Percentiles rank a stretch among this genome's conserved stretches.
phyloP scores from a whole-genome alignment of 2,113 vertebrate genomes.

The Pyrgilauda ruficollis region DNA sequence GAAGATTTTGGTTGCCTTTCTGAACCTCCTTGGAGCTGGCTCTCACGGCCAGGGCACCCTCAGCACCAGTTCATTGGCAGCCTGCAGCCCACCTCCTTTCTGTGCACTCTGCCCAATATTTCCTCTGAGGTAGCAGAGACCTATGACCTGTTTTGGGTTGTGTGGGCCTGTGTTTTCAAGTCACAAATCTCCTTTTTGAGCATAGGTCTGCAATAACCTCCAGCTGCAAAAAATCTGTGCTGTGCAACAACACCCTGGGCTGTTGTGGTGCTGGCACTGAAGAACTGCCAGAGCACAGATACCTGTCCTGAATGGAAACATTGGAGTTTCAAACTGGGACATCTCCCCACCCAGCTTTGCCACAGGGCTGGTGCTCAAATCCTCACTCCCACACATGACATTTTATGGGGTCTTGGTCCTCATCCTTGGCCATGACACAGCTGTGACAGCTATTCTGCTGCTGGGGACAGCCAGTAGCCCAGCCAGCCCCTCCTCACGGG shows the following conservation, averaged over 20 bases:
- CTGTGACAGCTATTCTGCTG: background rate
- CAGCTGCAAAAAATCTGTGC: background rate
- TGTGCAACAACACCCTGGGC: background rate
- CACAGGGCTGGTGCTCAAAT: background rate
- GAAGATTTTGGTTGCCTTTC: background rate
- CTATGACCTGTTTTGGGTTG: rapidly evolving
- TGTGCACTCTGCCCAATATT: rapidly evolving
- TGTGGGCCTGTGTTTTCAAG: background rate
- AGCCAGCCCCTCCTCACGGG: background rate
- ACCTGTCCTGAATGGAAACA: background rate
- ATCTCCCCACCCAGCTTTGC: background rate
- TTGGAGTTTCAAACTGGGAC: background rate
- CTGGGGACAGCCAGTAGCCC: background rate
- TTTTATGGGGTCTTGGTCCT: background rate
- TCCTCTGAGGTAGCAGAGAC: background rate
- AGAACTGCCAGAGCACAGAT: background rate
- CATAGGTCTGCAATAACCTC: background rate
- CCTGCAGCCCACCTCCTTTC: background rate
- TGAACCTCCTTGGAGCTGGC: background rate
- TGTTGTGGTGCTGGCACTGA: background rate
- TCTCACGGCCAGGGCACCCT: background rate
- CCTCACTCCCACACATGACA: background rate
- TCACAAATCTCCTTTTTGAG: background rate
- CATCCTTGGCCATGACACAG: background rate
- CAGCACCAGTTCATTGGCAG: rapidly evolving